These are phyloP conservation scores for Sardina pilchardus DNA, from an alignment of 2,113 vertebrate species.

Conservation along the genomic window DNA sequence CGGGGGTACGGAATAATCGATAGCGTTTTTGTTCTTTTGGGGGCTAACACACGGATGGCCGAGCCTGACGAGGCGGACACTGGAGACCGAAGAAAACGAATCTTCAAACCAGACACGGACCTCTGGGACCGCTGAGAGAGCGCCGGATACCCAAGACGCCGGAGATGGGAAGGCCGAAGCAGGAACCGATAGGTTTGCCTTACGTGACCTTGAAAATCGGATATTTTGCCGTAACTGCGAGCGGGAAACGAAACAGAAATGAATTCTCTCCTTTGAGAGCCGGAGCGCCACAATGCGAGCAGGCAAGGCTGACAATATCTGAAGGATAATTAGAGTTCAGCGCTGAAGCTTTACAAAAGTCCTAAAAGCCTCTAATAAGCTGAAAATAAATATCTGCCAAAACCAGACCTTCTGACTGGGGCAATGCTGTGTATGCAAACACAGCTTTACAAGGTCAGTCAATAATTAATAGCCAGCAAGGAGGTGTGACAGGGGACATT, in stretches of 20 bases:
- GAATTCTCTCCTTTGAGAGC: not conserved
- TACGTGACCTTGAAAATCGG: not conserved
- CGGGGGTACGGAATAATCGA: conserved; percentile 75
- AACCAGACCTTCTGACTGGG: not conserved
- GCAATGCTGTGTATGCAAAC: not conserved
- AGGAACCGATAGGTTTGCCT: not conserved
- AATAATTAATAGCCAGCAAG: not conserved
- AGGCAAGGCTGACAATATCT: not conserved
- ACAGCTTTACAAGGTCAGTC: not conserved
- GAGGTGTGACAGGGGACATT: not conserved
- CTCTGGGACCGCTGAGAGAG: conserved; percentile 61
- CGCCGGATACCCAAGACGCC: conserved; percentile 37
- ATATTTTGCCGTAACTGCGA: not conserved
- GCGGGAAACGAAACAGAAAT: not conserved
- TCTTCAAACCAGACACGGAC: conserved; percentile 46
- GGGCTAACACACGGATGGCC: conserved; percentile 70
- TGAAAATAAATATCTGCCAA: not conserved
- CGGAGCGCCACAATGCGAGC: not conserved
- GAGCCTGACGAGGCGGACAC: conserved; percentile 69
- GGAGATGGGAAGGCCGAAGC: not conserved
- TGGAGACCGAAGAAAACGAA: conserved; percentile 58
- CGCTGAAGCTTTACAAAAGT: not conserved
- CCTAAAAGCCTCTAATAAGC: not conserved
- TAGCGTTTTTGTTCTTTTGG: conserved; percentile 71
- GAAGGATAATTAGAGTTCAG: not conserved